Percentiles rank a stretch among this genome's conserved stretches.
phyloP scores from a whole-genome alignment of 2,888 invertebrate species.

The Euplagia quadripunctaria region DNA sequence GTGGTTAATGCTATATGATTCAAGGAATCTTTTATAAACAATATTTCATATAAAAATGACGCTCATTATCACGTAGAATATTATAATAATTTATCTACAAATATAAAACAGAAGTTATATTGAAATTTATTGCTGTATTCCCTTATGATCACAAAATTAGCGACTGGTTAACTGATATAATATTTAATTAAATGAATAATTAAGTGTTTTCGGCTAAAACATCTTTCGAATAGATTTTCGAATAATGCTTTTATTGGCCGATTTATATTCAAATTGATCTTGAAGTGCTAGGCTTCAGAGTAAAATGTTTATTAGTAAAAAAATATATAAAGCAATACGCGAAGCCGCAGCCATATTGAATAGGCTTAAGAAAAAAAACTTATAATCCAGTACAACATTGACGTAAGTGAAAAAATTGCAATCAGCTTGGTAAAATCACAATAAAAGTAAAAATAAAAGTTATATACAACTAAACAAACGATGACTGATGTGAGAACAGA shows the following conservation, averaged over 20 bases:
- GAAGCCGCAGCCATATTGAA: constrained; percentile 23
- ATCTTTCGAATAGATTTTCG: constrained; percentile 12
- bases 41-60: constrained; percentile 48
- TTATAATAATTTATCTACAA: constrained; percentile 34
- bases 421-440: constrained; percentile 56
- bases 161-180: not conserved
- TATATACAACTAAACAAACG: constrained; percentile 65
- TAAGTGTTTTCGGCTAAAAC: not conserved
- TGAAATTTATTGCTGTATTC: constrained; percentile 41
- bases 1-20: constrained; percentile 31
- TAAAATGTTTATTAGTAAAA: constrained; percentile 30
- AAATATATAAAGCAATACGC: constrained; percentile 31
- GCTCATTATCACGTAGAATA: constrained; percentile 39
- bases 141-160: constrained; percentile 41
- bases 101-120: constrained; percentile 45
- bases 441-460: constrained; percentile 59
- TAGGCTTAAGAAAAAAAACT: constrained; percentile 27
- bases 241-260: not conserved
- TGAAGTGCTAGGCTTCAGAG: constrained; percentile 35
- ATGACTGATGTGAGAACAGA: constrained; percentile 62
- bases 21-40: constrained; percentile 43
- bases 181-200: not conserved
- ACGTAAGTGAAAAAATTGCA: constrained; percentile 44
- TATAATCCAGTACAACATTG: constrained; percentile 33
- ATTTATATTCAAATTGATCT: not conserved